Base-by-base conservation (phyloP, 2,113 vertebrate species). In the Cryptomyrus ogoouensis region DNA sequence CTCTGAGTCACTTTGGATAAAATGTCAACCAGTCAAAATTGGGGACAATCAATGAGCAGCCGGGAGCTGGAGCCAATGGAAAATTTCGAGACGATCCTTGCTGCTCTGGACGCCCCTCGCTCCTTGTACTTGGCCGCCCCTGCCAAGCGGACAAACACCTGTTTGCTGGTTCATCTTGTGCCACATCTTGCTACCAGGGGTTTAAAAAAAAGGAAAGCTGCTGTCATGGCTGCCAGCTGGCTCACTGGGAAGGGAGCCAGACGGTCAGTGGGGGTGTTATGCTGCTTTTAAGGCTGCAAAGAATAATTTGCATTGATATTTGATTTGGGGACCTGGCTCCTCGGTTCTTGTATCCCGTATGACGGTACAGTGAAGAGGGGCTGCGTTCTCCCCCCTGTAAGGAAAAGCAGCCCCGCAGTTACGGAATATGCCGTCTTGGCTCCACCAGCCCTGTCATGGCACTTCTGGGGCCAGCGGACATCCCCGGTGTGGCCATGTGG, bases 111-210 rank as follows among this genome's bases (percentile, higher is more conserved):
- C 5, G 21, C 24, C 86, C 74, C 86, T 49, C 42, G 35, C 42
- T 2, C 15, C 66, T 88, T 8, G n/a, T 50, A 35, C 86, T 89
- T 42, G 35, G 17, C 31, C 44, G 3, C 44, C 27, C 24, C 89
- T 31, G 58, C 39, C n/a, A 77, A 70, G 39, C 56, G 27, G 49
- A 83, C 74, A n/a, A 89, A 70, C 90, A 88, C 89, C 90, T 91
- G 90, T 88, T 88, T 80, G 87, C 42, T 85, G 24, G 24, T 83
- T 88, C 83, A 21, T 46, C 70, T 80, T 42, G 12, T 31, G 70
- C 88, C 27, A n/a, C 49, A 49, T 58, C 77, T 46, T 21, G 2
- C 52, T 52, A 66, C 89, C 80, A 27, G 62, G 9, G 62, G 3
- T 31, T 74, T 74, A 15, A 80, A 80, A 17, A 84, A 17, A 53